Base-by-base conservation (phyloP, 2,797 vertebrate genomes). In the Huso huso region DNA sequence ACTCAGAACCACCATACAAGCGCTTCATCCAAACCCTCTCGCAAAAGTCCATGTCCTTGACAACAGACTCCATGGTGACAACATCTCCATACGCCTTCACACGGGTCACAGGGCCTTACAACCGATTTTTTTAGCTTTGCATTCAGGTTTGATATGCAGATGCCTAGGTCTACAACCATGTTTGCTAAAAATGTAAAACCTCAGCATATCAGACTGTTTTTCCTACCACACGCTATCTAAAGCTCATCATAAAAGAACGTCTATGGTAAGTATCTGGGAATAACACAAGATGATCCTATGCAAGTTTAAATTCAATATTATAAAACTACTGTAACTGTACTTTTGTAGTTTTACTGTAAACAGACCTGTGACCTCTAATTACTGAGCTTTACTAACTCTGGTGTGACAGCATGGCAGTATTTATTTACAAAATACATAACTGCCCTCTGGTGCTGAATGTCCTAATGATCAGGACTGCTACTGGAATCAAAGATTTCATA, bases 41-140 rank as follows among this genome's bases (percentile, higher is more conserved):
- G 63, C 90, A 94, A 82, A 87, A 90, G 76, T 95, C 95, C 50
- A 82, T 87, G 82, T 95, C 97, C 0, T 75, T 87, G 83, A 98
- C 95, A 88, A 98, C 96, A 48, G 93, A 95, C 86, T 93, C 94
- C 72, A 93, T 90, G 9, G 91, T 97, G 69, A 97, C 84, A 75
- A 96, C 97, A 74, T 83, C 94, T 80, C 96, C 97, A 53, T 99
- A 97, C 75, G 96, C 97, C 91, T 98, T 94, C 80, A 98, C 95
- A 68, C 95, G 94, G 89, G 95, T 99, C 85, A 99, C 97, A 53
- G 97, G 97, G 83, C 97, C 96, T 88, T 99, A 99, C 86, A 97
- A 90, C 86, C 82, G 90, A 74, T 97, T 94, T 75, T 84, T 92
- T 66, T 99, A 88, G 86, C 74, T 76, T 77, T 78, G 70, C 67